Percentiles rank a stretch among this genome's conserved stretches.
These are phyloP conservation scores for Zaprionus ghesquierei DNA, from an alignment of 1,140 invertebrate species.

Conservation along the genomic window DNA sequence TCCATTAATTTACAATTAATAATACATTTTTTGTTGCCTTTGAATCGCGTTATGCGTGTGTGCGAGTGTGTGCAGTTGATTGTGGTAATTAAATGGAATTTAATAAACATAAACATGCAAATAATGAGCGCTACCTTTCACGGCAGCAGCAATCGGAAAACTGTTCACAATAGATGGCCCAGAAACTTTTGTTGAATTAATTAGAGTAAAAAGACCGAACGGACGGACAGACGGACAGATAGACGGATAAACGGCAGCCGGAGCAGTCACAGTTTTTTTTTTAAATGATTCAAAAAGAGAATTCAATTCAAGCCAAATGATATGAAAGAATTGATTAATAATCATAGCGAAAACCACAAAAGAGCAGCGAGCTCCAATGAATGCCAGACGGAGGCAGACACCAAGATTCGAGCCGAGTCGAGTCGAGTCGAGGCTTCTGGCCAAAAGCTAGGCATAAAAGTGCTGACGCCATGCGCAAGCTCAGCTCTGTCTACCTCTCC, in stretches of 20 bases:
- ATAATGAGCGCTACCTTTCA: conserved; percentile 76
- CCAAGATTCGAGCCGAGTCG: conserved; percentile 12
- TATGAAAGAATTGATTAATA: conserved; percentile 81
- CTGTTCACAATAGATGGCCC: conserved; percentile 61
- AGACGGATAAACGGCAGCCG: conserved; percentile 20
- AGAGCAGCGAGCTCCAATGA: conserved; percentile 52
- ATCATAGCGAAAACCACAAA: conserved; percentile 80
- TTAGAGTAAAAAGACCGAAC: conserved; percentile 65
- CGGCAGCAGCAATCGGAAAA: conserved; percentile 61
- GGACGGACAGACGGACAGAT: not conserved
- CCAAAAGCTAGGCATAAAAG: conserved; percentile 59
- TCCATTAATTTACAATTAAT: conserved; percentile 70
- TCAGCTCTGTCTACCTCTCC: conserved; percentile 22
- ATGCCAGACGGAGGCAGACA: conserved; percentile 45
- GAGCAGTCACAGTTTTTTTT: conserved; percentile 39
- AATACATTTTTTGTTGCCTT: conserved; percentile 36
- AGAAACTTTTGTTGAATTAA: conserved; percentile 79
- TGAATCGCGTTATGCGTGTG: conserved; percentile 38
- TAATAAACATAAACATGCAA: conserved; percentile 78
- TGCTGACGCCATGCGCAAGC: conserved; percentile 63
- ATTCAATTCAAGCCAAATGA: conserved; percentile 77
- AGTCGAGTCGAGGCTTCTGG: conserved; percentile 23
- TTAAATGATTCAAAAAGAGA: conserved; percentile 67
- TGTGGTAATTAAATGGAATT: conserved; percentile 78
- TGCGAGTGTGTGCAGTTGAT: conserved; percentile 28